Evolutionary conservation across 2,797 vertebrate genomes (phyloP).

Genomic region (Lagocephalus sceleratus): DNA sequence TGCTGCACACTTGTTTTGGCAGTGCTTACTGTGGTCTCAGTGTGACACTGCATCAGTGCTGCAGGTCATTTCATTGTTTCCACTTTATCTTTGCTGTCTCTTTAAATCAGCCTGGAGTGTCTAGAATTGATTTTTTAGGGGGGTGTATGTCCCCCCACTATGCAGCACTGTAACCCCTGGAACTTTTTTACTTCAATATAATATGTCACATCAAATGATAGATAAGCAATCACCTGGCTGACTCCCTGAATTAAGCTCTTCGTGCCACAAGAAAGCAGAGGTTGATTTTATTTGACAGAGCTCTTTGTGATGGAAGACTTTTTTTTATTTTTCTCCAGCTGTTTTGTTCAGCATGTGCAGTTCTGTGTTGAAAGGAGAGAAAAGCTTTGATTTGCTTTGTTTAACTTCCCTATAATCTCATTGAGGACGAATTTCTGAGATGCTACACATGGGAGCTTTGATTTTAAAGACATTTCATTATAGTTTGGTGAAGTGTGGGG

Average conservation of each 20-base stretch:
- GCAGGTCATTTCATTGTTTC: slow-evolving; percentile 37
- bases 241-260: slow-evolving; percentile 55
- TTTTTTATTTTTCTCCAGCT: neutral
- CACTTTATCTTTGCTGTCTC: slow-evolving; percentile 53
- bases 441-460: slow-evolving; percentile 29
- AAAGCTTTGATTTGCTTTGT: slow-evolving; percentile 37
- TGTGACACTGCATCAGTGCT: slow-evolving; percentile 46
- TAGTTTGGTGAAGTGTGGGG: slow-evolving; percentile 10
- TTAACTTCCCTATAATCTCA: slow-evolving; percentile 43
- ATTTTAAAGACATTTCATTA: slow-evolving; percentile 38
- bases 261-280: slow-evolving; percentile 71
- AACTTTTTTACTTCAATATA: slow-evolving; percentile 20
- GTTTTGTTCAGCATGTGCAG: neutral
- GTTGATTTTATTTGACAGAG: slow-evolving; percentile 22
- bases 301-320: slow-evolving; percentile 26
- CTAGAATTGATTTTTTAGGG: slow-evolving; percentile 12
- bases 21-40: slow-evolving; percentile 52
- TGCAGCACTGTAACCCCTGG: slow-evolving; percentile 12
- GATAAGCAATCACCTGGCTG: slow-evolving; percentile 16
- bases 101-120: slow-evolving; percentile 43
- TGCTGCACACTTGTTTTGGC: slow-evolving; percentile 39
- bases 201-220: slow-evolving; percentile 4
- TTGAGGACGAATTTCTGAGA: slow-evolving; percentile 25
- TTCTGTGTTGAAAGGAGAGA: slow-evolving; percentile 21
- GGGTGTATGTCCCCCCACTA: slow-evolving; percentile 1